These are phyloP conservation scores for Allolobophora icterica DNA, from an alignment of 2,888 invertebrate species.

Conservation along the genomic window DNA sequence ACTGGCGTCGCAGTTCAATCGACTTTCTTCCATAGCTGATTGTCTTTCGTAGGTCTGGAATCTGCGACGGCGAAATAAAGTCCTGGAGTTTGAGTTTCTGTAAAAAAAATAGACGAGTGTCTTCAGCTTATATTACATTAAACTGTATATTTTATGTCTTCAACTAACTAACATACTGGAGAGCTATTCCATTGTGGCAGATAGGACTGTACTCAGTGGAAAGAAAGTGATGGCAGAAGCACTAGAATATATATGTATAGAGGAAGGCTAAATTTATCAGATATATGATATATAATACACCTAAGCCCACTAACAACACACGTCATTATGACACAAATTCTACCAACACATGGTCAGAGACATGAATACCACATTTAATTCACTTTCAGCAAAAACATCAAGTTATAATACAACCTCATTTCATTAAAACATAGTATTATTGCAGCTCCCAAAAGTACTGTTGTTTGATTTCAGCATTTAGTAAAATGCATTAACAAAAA, in stretches of 20 bases:
- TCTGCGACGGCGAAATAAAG: conserved; percentile 62
- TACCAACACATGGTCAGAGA: background rate
- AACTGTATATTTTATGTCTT: background rate
- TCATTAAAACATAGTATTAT: background rate
- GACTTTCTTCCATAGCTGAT: conserved; percentile 59
- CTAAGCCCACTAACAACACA: background rate
- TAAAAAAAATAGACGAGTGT: conserved; percentile 38
- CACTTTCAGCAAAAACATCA: background rate
- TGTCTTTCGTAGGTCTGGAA: conserved; percentile 61
- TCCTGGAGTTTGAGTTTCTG: conserved; percentile 64
- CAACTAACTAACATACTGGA: background rate
- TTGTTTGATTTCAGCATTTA: background rate
- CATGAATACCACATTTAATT: background rate
- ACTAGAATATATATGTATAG: background rate
- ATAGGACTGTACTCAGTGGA: no score
- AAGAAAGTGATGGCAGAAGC: no score
- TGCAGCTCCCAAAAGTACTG: background rate
- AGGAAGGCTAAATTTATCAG: background rate
- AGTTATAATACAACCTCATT: background rate
- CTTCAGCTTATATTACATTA: background rate
- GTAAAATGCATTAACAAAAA: conserved; percentile 6
- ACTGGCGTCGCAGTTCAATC: conserved; percentile 57
- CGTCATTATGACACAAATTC: background rate
- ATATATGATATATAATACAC: background rate
- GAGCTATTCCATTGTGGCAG: background rate